These are phyloP conservation scores for Clarias laeviceps DNA, from an alignment of 2,797 vertebrate species.

Conservation along the genomic window DNA sequence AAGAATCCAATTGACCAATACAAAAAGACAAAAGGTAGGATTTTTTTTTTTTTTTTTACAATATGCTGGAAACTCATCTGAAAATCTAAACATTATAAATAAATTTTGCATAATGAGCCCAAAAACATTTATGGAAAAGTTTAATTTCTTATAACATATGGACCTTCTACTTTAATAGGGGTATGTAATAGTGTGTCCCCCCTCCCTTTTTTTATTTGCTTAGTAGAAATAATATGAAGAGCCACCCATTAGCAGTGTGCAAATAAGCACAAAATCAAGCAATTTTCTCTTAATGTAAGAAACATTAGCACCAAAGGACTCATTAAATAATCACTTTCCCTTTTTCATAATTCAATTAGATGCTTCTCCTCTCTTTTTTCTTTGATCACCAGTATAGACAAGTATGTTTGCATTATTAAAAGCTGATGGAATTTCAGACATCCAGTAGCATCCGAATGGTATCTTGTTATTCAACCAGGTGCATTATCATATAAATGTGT, in stretches of 20 bases:
- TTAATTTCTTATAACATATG: background rate
- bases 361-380: too few relatives aligned
- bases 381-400: slow-evolving; percentile 31
- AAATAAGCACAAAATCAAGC: background rate
- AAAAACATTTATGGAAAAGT: background rate
- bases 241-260: background rate
- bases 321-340: slow-evolving; percentile 1
- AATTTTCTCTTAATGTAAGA: background rate
- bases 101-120: too few relatives aligned
- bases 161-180: background rate
- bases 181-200: background rate
- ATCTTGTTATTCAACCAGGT: slow-evolving; percentile 28
- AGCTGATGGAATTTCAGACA: slow-evolving; percentile 39
- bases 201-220: too few relatives aligned
- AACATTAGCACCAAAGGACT: background rate
- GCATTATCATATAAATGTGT: slow-evolving; percentile 49
- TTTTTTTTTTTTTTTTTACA: too few relatives aligned
- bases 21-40: too few relatives aligned
- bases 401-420: slow-evolving; percentile 30
- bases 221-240: slow-evolving; percentile 14
- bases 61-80: too few relatives aligned
- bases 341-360: slow-evolving; percentile 15
- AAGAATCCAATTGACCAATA: too few relatives aligned
- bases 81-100: too few relatives aligned
- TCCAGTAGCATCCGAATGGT: slow-evolving; percentile 18